Evolutionary conservation across 2,113 vertebrate species (phyloP), one percentile per base, ranked within the genome.

Genomic region (Barnardius zonarius): DNA sequence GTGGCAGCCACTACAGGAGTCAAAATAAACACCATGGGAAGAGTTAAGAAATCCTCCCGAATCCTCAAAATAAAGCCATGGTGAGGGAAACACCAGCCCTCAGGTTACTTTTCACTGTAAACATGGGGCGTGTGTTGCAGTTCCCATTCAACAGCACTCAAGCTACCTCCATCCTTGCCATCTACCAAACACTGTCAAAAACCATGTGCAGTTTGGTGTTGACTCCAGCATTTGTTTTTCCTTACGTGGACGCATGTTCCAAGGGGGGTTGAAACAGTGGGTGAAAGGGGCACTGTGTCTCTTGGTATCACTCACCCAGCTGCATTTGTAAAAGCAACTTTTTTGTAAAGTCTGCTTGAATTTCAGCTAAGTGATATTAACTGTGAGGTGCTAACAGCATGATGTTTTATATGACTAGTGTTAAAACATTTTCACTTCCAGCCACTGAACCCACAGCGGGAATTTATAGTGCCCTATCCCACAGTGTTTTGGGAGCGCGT

Each of bases 351-450:
- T 82, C 86, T 84, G 83, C 77, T 92, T 93, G 89, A 51, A 59
- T 95, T 96, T 92, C 91, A 63, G 35, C 44, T 48, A 78, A 95
- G 68, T 93, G 92, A 83, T 76, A 33, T 93, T 96, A 95, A 84
- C 94, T 33, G 72, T 59, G 44, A 95, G 78, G 66, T 96, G 95
- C 97, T 98, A 97, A 98, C 96, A 91, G 97, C 97, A 94, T 98
- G 97, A 59, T 55, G 43, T 95, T 95, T 90, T 93, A 70, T 81
- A 86, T 89, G 91, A 63, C 43, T 79, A 83, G 69, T 94, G 43
- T 83, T 92, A 90, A 95, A 96, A 86, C 82, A 79, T 95, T 90
- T 88, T 95, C 81, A 93, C 69, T 92, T 88, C 78, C 72, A 97
- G 88, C 82, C 74, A 77, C 91, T 92, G 57, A 95, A 66, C 54